Percentiles rank a stretch among this genome's conserved stretches.
These are phyloP conservation scores for Ceratosolen fusciceps DNA, from an alignment of 1,140 invertebrate species.

Conservation along the genomic window DNA sequence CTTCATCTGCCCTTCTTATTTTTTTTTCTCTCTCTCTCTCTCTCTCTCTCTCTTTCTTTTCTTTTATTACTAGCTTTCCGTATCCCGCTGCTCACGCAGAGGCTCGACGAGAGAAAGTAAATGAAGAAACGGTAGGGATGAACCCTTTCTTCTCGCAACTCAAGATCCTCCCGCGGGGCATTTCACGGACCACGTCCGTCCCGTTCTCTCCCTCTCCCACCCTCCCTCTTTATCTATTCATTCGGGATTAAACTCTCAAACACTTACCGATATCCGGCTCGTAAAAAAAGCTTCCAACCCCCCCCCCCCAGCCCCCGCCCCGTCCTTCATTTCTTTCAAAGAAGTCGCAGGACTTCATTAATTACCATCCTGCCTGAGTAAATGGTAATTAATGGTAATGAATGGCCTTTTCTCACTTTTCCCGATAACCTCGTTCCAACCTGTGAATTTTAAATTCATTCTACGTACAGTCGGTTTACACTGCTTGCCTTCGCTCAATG, in stretches of 20 bases:
- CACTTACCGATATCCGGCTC: slow-evolving; percentile 42
- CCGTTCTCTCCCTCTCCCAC: slow-evolving; percentile 29
- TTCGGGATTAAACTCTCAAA: slow-evolving; percentile 51
- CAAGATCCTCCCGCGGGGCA: slow-evolving; percentile 43
- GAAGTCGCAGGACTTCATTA: slow-evolving; percentile 46
- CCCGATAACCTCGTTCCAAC: slow-evolving; percentile 28
- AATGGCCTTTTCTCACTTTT: slow-evolving; percentile 47
- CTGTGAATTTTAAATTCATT: not conserved
- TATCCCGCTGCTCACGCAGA: too few species aligned
- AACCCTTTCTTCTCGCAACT: slow-evolving; percentile 50
- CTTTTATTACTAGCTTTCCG: too few species aligned
- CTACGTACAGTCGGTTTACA: too few species aligned
- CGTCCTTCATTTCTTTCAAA: too few species aligned
- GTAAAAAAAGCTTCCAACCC: slow-evolving; percentile 38
- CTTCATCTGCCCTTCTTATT: too few species aligned
- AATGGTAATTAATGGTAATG: slow-evolving; percentile 52
- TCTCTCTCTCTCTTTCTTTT: too few species aligned
- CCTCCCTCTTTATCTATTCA: too few species aligned
- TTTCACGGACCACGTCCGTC: not conserved
- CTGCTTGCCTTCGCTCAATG: too few species aligned
- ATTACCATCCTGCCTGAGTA: slow-evolving; percentile 41
- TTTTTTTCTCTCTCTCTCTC: too few species aligned
- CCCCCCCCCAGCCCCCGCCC: not conserved
- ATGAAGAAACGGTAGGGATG: slow-evolving; percentile 31
- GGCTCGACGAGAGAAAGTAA: not conserved